Evolutionary conservation across 2,797 vertebrate genomes (phyloP).

Genomic region (Neosilurus hyrtlii): DNA sequence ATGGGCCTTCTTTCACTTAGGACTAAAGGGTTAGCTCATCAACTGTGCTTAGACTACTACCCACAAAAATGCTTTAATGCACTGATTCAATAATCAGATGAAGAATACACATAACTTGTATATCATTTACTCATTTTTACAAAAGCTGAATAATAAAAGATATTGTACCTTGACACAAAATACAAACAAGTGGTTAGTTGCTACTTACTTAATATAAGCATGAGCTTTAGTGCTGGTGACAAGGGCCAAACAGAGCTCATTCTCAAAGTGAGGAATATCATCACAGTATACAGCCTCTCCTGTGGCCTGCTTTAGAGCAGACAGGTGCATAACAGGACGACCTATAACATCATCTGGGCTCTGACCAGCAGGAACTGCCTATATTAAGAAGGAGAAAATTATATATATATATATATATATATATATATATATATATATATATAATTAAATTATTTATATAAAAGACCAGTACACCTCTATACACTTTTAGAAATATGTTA

Average conservation of each 20-base stretch:
- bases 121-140: neutral
- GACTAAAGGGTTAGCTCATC: neutral
- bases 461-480: too few species aligned
- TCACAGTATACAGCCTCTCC: conserved; percentile 94
- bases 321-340: conserved; percentile 84
- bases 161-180: neutral
- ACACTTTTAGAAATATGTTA: too few species aligned
- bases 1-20: neutral
- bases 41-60: neutral
- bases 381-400: conserved; percentile 24
- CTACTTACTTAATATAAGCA: conserved; percentile 73
- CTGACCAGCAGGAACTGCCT: conserved; percentile 84
- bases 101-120: neutral
- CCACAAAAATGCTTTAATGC: neutral
- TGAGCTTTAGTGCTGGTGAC: conserved; percentile 88
- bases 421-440: neutral
- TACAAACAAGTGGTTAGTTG: neutral
- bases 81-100: neutral
- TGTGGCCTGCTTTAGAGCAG: conserved; percentile 85
- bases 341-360: conserved; percentile 80
- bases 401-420: neutral
- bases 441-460: too few species aligned
- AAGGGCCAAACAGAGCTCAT: conserved; percentile 84
- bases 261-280: conserved; percentile 84
- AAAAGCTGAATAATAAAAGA: neutral